Evolutionary conservation across 2,888 invertebrate genomes (phyloP).

Genomic region (Halictus quadricinctus): DNA sequence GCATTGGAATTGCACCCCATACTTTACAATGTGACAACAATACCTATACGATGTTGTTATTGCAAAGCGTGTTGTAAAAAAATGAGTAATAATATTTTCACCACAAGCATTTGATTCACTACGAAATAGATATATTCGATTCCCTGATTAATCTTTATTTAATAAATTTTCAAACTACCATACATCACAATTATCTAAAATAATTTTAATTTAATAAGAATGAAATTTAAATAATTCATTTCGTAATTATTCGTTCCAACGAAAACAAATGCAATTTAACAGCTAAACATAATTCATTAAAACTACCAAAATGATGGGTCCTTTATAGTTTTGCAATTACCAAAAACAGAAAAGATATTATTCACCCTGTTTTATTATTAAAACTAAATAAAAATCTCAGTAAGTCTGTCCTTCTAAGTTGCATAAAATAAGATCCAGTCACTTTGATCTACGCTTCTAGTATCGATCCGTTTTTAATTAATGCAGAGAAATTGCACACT

Average conservation of each 20-base stretch:
- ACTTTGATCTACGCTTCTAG: neutral
- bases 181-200: neutral
- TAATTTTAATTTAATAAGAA: neutral
- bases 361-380: neutral
- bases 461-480: neutral
- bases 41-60: slow-evolving; percentile 9
- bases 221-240: neutral
- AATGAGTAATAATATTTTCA: neutral
- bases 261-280: neutral
- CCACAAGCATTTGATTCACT: neutral
- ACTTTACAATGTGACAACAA: slow-evolving; percentile 40
- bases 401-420: neutral
- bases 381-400: neutral
- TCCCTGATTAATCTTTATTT: too few species aligned
- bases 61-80: neutral
- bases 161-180: neutral
- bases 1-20: slow-evolving; percentile 38
- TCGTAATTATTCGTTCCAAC: neutral
- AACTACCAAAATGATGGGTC: too few species aligned
- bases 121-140: too few species aligned
- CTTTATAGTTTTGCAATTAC: too few species aligned
- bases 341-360: neutral
- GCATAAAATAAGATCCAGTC: neutral
- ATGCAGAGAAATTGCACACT: neutral
- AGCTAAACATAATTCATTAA: neutral